phyloP scores from a whole-genome alignment of 2,888 invertebrate genomes.

The Pyrocoelia pectoralis region DNA sequence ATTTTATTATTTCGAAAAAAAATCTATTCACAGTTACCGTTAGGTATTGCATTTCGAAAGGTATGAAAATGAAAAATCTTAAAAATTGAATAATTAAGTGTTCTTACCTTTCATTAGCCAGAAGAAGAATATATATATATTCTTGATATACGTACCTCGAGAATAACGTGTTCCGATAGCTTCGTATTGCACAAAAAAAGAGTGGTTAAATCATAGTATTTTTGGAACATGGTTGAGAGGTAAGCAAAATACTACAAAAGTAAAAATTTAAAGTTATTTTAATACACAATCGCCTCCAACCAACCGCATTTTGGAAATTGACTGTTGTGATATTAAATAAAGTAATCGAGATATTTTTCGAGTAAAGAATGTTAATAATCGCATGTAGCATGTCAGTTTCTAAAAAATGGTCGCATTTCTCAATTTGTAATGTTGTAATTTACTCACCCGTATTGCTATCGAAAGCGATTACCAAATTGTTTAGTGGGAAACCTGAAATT shows the following conservation, averaged over 20 bases:
- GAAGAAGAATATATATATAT: too few relatives aligned
- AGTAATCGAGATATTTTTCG: conserved; percentile 45
- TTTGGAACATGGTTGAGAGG: conserved; percentile 61
- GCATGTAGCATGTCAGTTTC: conserved; percentile 48
- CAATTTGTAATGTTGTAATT: neutral
- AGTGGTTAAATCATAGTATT: conserved; percentile 62
- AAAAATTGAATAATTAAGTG: too few relatives aligned
- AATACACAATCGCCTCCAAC: too few relatives aligned
- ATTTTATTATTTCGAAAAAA: too few relatives aligned
- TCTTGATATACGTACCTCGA: conserved; percentile 60
- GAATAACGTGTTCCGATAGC: conserved; percentile 65
- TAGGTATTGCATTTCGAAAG: too few relatives aligned
- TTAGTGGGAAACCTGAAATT: conserved; percentile 51
- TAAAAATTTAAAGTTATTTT: conserved; percentile 3
- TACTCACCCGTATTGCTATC: conserved; percentile 52
- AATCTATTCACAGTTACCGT: too few relatives aligned
- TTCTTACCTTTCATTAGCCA: too few relatives aligned
- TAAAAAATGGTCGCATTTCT: conserved; percentile 28
- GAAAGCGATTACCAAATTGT: conserved; percentile 51
- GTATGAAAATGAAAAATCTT: too few relatives aligned
- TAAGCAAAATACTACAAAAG: conserved; percentile 63
- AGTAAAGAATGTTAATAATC: conserved; percentile 45
- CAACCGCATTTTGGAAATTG: conserved; percentile 52
- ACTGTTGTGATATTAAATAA: conserved; percentile 53
- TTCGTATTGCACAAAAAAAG: conserved; percentile 65